Conservation (phyloP, 2,888 invertebrate species). For the Entomobrya proxima region DNA sequence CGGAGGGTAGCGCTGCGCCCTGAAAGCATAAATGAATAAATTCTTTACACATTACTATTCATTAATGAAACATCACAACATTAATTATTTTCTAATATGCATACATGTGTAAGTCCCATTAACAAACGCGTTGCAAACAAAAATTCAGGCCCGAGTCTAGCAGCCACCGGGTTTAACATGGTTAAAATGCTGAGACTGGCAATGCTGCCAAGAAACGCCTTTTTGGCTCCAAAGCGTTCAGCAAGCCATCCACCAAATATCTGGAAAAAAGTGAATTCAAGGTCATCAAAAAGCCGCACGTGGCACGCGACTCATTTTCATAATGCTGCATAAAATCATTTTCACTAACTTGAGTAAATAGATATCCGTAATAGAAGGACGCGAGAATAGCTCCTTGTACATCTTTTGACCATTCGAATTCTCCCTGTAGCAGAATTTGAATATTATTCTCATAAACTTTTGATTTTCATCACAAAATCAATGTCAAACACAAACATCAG, state of each 20-base stretch:
- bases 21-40: conserved; percentile 47
- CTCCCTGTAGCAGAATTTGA: conserved; percentile 76
- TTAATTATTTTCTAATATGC: conserved; percentile 55
- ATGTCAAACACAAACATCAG: too few species aligned
- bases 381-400: conserved; percentile 80
- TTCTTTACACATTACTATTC: too few species aligned
- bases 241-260: conserved; percentile 78
- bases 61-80: too few species aligned
- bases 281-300: background rate
- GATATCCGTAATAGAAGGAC: conserved; percentile 80
- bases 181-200: conserved; percentile 78
- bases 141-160: conserved; percentile 77
- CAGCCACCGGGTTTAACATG: conserved; percentile 79
- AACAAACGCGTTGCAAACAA: conserved; percentile 78
- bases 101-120: conserved; percentile 79
- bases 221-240: conserved; percentile 78
- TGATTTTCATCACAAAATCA: background rate
- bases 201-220: conserved; percentile 77
- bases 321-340: background rate
- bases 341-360: conserved; percentile 76
- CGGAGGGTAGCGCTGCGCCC: conserved; percentile 74
- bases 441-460: background rate
- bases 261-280: conserved; percentile 65
- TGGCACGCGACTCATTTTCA: background rate
- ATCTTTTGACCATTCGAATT: conserved; percentile 80